A percentile compares a stretch with the other conserved stretches of the same genome.
These are phyloP conservation scores for Caradrina clavipalpis DNA, from an alignment of 2,888 invertebrate genomes.

Conservation along the genomic window DNA sequence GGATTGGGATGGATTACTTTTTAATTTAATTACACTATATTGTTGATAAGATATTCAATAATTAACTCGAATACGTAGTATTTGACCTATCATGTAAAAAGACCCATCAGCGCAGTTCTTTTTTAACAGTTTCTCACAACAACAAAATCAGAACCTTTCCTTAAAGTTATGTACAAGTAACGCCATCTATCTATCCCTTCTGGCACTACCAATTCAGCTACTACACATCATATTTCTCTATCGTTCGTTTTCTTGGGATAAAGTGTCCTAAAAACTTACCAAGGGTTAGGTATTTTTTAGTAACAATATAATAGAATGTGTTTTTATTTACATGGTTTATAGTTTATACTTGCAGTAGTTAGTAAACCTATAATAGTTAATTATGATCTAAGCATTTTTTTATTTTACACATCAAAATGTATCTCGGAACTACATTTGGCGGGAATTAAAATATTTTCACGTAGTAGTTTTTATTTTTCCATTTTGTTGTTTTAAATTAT, in stretches of 20 bases:
- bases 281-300: background rate
- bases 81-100: background rate
- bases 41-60: background rate
- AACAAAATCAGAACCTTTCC: background rate
- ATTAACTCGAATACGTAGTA: background rate
- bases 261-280: background rate
- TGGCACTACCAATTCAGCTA: background rate
- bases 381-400: too few relatives aligned
- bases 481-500: too few relatives aligned
- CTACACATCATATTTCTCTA: background rate
- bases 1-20: slow-evolving; percentile 1
- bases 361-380: too few relatives aligned
- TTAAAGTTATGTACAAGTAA: slow-evolving; percentile 1
- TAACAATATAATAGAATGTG: background rate
- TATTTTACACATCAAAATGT: too few relatives aligned
- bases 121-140: too few relatives aligned
- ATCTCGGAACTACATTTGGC: too few relatives aligned
- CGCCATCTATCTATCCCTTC: slow-evolving; percentile 32
- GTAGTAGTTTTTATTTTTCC: too few relatives aligned
- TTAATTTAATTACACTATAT: slow-evolving; percentile 17
- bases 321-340: too few relatives aligned
- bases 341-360: too few relatives aligned
- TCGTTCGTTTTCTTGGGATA: background rate
- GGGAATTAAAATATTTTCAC: too few relatives aligned
- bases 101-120: background rate